These are phyloP conservation scores for Pogoniulus pusillus DNA, from an alignment of 2,797 vertebrate species.

Conservation along the genomic window DNA sequence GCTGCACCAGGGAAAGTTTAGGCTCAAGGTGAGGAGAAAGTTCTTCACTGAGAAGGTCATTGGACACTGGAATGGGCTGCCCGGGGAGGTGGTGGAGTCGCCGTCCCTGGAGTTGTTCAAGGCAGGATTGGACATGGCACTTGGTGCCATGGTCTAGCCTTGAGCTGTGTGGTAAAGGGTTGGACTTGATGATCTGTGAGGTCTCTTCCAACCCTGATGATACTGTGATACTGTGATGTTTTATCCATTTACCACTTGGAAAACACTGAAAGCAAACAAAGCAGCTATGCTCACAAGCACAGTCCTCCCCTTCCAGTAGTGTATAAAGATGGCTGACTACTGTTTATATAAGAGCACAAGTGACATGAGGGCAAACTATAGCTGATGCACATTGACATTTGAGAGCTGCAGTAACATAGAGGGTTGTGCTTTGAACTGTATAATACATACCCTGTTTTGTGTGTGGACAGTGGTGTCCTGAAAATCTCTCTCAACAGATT, in stretches of 20 bases:
- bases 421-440: conserved; percentile 15
- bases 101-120: too few species aligned
- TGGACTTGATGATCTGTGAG: too few species aligned
- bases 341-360: not conserved
- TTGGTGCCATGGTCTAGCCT: too few species aligned
- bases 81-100: too few species aligned
- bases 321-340: not conserved
- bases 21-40: too few species aligned
- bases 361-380: not conserved
- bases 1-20: too few species aligned
- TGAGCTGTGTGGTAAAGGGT: too few species aligned
- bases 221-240: too few species aligned
- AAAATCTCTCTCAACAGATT: conserved; percentile 43
- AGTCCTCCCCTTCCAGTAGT: not conserved
- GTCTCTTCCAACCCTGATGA: too few species aligned
- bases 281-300: not conserved
- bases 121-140: too few species aligned
- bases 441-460: not conserved
- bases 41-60: too few species aligned
- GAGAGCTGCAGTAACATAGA: not conserved
- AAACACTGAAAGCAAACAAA: not conserved
- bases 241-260: not conserved
- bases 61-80: too few species aligned
- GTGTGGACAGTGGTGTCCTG: not conserved
- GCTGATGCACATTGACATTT: not conserved